Evolutionary conservation across 2,797 vertebrate species (phyloP), one percentile per base, ranked within the genome.

Genomic region (Craterocephalus amniculus): DNA sequence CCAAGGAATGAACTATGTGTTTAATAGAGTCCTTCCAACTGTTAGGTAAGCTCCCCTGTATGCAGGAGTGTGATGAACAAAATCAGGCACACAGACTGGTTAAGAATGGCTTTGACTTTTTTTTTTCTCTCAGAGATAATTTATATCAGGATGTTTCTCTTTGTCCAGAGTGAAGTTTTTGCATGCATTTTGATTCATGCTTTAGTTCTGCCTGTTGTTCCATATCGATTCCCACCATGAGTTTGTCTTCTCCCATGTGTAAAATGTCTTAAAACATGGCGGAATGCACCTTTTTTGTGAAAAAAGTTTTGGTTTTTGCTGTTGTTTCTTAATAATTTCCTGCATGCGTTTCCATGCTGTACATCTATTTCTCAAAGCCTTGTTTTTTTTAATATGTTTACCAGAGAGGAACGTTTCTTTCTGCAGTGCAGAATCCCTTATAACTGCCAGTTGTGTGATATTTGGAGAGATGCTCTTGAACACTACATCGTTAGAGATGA

Each of bases 361-460:
- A 71, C 57, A 36, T 66, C 75, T 56, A 60, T 74, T 74, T 79
- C 72, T 69, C 57, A 66, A 67, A 68, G 63, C 31, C 64, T 69
- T 31, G 29, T 31, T 31, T 34, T 67, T 83, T 76, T 55, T 58
- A 84, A 85, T 91, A 72, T 76, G 60, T 84, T 76, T 73, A 83
- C 79, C 56, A 56, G 76, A 77, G 45, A 79, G 64, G 63, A 76
- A 63, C 16, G 38, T 81, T 62, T 83, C 63, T 58, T 87, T 91
- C 90, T 90, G 86, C 87, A 74, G 88, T 54, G 82, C 87, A 86
- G 88, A 91, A 89, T 84, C 67, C 69, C 79, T 58, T 87, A 79
- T 81, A 79, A 88, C 84, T 86, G 86, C 79, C 86, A 71, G 76
- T 79, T 51, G 74, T 85, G 78, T 78, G 76, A 81, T 78, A 81